Evolutionary conservation across 2,113 vertebrate species (phyloP), one percentile per base, ranked within the genome.

Genomic region (Rafetus swinhoei): DNA sequence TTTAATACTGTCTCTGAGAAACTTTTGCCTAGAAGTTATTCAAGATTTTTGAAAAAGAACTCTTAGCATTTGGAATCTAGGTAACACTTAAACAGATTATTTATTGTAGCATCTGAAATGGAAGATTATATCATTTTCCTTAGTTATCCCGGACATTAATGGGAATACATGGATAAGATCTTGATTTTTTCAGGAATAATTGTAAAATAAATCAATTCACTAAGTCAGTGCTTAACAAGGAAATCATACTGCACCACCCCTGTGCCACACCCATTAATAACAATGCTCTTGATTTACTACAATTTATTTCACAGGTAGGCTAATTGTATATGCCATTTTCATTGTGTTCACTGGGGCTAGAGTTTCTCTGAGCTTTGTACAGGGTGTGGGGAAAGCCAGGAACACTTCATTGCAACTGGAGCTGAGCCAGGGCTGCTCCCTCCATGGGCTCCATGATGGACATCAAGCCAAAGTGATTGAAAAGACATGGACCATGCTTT

Each of bases 81-180:
- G 52, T 35, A 93, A 88, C 55, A 56, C 16, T 19, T 16, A 56
- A 56, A 22, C 18, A 72, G 69, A 21, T 72, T 81, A 85, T 81
- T 85, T 52, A 77, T 29, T 35, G 45, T 85, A 62, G 65, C 50
- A 92, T 79, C n/a, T 87, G 81, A 79, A 82, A 50, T 60, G 35
- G 82, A 50, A 69, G 79, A 60, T 79, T 88, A 69, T 90, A 56
- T 79, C 82, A 91, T 88, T 72, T 54, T 65, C 39, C 83, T 86
- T 86, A 76, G 88, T 89, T 84, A 95, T 62, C 85, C 95, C 59
- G 35, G 77, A 86, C 88, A 94, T 86, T 91, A 89, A 22, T 69
- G 55, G 69, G 50, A 79, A 89, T 62, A 24, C 27, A 86, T 3
- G 89, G 56, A 52, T 76, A 90, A 93, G 79, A 50, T 77, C 55